Conservation (phyloP, 2,113 vertebrate species). For the Raja brachyura region DNA sequence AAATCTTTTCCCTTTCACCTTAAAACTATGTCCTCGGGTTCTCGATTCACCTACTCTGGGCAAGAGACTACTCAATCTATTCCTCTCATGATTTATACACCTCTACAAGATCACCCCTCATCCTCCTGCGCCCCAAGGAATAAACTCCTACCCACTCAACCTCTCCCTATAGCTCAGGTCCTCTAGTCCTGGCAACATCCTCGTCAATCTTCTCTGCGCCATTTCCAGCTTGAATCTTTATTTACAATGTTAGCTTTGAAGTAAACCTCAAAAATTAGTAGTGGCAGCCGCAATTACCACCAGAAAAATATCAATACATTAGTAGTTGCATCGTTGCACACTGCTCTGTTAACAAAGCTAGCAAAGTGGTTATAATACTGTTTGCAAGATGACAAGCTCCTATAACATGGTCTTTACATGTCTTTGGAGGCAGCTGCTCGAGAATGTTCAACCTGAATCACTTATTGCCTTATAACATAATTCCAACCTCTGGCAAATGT, state of each 20-base stretch:
- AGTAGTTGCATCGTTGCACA: not conserved
- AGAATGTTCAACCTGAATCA: not conserved
- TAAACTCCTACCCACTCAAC: too few species aligned
- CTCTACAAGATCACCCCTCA: too few species aligned
- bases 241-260: not conserved
- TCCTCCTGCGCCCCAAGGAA: too few species aligned
- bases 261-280: not conserved
- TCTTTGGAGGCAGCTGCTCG: not conserved
- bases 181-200: too few species aligned
- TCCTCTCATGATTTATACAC: too few species aligned
- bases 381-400: not conserved
- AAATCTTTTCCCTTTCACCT: too few species aligned
- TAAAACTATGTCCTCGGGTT: too few species aligned
- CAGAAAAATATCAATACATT: not conserved
- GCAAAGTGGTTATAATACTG: not conserved
- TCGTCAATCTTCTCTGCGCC: too few species aligned
- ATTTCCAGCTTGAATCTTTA: too few species aligned
- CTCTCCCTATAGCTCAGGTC: too few species aligned
- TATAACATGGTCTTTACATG: not conserved
- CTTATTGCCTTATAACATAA: not conserved
- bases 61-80: too few species aligned
- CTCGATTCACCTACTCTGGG: too few species aligned
- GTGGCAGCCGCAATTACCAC: not conserved
- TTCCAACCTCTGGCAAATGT: not conserved
- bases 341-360: not conserved